Evolutionary conservation across 2,797 vertebrate genomes (phyloP).

Genomic region (Myripristis murdjan): DNA sequence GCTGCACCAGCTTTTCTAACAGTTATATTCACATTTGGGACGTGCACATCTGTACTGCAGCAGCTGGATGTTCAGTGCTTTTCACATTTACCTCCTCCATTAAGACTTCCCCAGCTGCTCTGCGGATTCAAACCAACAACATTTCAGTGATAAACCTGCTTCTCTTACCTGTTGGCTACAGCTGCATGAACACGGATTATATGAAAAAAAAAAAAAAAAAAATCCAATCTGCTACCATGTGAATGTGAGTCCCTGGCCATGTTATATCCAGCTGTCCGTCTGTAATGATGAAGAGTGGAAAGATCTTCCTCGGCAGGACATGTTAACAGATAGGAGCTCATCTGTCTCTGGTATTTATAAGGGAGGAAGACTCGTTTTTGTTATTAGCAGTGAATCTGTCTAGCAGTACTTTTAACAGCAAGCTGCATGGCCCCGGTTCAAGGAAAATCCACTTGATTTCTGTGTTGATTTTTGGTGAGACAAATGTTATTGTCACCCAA

Average conservation of each 20-base stretch:
- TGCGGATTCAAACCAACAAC: background rate
- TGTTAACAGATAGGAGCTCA: constrained; percentile 50
- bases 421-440: background rate
- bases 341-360: constrained; percentile 58
- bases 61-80: background rate
- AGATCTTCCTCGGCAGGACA: constrained; percentile 40
- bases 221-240: background rate
- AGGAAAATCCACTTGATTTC: background rate
- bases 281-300: constrained; percentile 67
- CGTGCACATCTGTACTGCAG: background rate
- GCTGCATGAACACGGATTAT: too few relatives aligned
- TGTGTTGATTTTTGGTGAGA: background rate
- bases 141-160: too few relatives aligned
- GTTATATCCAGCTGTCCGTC: constrained; percentile 57
- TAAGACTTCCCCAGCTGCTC: too few relatives aligned
- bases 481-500: too few relatives aligned
- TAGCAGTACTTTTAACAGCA: constrained; percentile 5
- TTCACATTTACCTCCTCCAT: too few relatives aligned
- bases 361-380: constrained; percentile 16
- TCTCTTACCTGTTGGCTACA: background rate
- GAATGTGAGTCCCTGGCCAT: background rate
- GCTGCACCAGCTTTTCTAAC: too few relatives aligned
- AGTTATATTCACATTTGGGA: too few relatives aligned
- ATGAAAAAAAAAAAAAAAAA: too few relatives aligned
- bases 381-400: constrained; percentile 23